Evolutionary conservation across 2,113 vertebrate genomes (phyloP).

Genomic region (Garra rufa): DNA sequence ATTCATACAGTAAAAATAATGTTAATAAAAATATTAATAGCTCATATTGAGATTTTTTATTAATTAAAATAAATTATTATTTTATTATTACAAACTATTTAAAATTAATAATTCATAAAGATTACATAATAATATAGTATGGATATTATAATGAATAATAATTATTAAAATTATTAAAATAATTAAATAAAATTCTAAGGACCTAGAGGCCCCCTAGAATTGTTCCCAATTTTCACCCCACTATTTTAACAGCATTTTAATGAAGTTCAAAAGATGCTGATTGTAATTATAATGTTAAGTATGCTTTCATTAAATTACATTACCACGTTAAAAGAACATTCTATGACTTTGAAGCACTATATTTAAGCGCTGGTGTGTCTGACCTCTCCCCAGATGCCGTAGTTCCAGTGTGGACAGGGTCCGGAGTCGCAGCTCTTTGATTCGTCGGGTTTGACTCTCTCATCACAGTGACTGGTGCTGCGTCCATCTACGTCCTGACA

Average conservation of each 20-base stretch:
- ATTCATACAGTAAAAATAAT: no score
- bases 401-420: constrained; percentile 93
- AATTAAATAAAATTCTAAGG: no score
- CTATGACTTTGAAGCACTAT: no score
- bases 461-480: constrained; percentile 82
- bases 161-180: background rate
- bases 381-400: constrained; percentile 94
- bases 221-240: background rate
- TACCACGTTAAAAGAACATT: no score
- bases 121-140: background rate
- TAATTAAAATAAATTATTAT: background rate
- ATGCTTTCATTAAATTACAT: no score
- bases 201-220: no score
- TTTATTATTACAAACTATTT: background rate
- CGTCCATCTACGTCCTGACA: constrained; percentile 92
- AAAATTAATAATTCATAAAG: background rate
- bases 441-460: constrained; percentile 84
- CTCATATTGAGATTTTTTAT: no score
- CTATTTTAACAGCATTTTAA: background rate
- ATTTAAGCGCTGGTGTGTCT: constrained; percentile 28
- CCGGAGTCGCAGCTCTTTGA: constrained; percentile 88
- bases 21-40: no score
- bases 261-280: background rate
- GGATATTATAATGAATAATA: background rate
- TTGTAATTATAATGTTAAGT: background rate